Conservation (phyloP, 2,113 vertebrate species). For the Istiophorus platypterus region DNA sequence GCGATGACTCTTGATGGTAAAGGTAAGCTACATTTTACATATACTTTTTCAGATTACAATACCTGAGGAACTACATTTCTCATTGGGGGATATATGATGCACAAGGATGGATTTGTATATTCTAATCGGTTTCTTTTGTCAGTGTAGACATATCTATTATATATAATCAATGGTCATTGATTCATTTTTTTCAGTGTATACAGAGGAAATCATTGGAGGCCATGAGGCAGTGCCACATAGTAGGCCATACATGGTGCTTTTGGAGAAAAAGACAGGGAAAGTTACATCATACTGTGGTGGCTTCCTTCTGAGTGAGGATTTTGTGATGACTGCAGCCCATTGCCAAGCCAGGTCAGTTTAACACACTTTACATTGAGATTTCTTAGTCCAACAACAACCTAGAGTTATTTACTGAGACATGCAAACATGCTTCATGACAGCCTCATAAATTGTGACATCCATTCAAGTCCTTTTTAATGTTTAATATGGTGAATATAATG, state of each 20-base stretch:
- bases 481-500: neutral
- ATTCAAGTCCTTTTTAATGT: neutral
- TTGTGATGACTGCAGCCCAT: constrained; percentile 80
- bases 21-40: too few species aligned
- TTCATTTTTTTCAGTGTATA: constrained; percentile 9
- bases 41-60: too few species aligned
- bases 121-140: too few species aligned
- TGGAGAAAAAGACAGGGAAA: rapidly evolving
- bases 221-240: constrained; percentile 41
- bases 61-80: too few species aligned
- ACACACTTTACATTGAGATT: neutral
- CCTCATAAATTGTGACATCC: neutral
- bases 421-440: neutral
- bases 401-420: neutral
- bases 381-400: neutral
- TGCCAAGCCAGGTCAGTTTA: constrained; percentile 63
- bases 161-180: too few species aligned
- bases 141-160: too few species aligned
- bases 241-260: constrained; percentile 74
- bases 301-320: constrained; percentile 74
- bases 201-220: constrained; percentile 59
- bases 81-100: too few species aligned
- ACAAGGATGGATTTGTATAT: too few species aligned
- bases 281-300: constrained; percentile 35
- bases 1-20: constrained; percentile 34